A percentile compares a stretch with the other conserved stretches of the same genome.
phyloP scores from a whole-genome alignment of 2,797 vertebrate genomes.

The Antrozous pallidus region DNA sequence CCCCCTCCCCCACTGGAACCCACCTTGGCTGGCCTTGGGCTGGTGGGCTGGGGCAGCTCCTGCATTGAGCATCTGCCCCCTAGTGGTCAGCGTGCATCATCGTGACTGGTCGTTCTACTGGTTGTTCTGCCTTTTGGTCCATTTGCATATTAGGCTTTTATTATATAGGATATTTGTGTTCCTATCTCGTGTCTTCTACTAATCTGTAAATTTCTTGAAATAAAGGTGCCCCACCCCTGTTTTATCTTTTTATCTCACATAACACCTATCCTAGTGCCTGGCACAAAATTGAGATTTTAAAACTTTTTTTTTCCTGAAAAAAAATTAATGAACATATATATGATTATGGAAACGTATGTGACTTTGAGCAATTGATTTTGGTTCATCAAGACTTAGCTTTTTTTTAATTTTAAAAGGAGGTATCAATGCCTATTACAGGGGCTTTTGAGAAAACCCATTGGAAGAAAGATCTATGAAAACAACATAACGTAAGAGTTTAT shows the following conservation, averaged over 20 bases:
- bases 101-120: too few species aligned
- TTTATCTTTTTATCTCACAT: neutral
- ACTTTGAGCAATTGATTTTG: constrained; percentile 10
- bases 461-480: neutral
- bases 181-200: neutral
- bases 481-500: neutral
- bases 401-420: constrained; percentile 17
- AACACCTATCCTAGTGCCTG: neutral
- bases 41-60: too few species aligned
- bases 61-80: too few species aligned
- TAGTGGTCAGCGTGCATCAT: too few species aligned
- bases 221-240: neutral
- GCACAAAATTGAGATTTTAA: neutral
- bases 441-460: neutral
- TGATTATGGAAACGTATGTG: neutral
- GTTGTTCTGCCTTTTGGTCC: too few species aligned
- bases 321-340: neutral
- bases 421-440: neutral
- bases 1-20: too few species aligned
- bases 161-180: neutral
- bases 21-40: too few species aligned
- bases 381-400: neutral
- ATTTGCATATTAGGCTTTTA: too few species aligned
- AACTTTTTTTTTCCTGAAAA: neutral
- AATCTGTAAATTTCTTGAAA: neutral